Evolutionary conservation across 2,888 invertebrate genomes (phyloP).

Genomic region (Heliconius charithonia): DNA sequence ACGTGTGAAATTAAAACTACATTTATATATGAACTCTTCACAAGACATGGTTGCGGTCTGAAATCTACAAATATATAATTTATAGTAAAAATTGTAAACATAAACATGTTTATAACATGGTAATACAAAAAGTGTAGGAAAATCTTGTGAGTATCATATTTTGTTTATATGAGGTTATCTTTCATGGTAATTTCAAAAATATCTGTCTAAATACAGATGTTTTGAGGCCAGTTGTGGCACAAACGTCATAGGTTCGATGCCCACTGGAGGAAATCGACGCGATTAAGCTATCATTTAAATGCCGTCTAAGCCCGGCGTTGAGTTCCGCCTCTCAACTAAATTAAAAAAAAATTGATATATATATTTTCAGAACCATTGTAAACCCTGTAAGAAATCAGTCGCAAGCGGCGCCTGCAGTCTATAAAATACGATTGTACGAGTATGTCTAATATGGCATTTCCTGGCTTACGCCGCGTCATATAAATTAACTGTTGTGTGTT

Average conservation of each 20-base stretch:
- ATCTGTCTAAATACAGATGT: no score
- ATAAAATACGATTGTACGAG: constrained; percentile 38
- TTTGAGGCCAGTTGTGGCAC: no score
- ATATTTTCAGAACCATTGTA: background rate
- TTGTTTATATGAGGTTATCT: no score
- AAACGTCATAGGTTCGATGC: no score
- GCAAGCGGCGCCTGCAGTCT: constrained; percentile 32
- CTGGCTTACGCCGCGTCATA: constrained; percentile 46
- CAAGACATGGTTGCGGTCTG: background rate
- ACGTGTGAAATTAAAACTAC: background rate
- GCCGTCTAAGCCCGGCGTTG: background rate
- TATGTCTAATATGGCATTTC: constrained; percentile 50
- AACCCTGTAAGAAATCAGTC: constrained; percentile 34
- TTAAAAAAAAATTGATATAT: background rate
- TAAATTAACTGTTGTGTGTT: constrained; percentile 15
- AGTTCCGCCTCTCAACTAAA: background rate
- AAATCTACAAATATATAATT: background rate
- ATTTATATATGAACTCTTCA: background rate
- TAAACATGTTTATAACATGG: background rate
- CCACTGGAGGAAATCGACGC: no score
- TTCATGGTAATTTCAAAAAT: no score
- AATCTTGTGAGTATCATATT: no score
- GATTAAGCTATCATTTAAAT: no score
- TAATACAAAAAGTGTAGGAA: background rate
- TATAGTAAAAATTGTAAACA: background rate